Conservation (phyloP, 2,113 vertebrate species). For the Ginglymostoma cirratum region DNA sequence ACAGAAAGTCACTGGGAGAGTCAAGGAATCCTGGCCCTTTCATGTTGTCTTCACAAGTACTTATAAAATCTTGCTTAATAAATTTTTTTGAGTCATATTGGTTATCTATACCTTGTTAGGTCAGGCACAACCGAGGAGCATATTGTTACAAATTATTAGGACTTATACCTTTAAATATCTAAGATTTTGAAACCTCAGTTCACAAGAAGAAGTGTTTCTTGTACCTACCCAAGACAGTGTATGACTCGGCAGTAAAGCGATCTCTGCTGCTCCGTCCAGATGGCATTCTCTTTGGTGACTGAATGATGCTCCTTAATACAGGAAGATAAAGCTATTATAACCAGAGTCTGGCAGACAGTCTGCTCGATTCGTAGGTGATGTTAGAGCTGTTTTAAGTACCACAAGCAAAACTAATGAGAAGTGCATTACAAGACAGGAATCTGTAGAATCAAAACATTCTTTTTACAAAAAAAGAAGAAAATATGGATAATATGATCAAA, state of each 20-base stretch:
- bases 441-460: not conserved
- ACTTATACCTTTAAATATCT: too few relatives aligned
- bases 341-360: not conserved
- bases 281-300: slow-evolving; percentile 82
- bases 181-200: too few relatives aligned
- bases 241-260: slow-evolving; percentile 88
- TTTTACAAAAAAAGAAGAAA: not conserved
- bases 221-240: slow-evolving; percentile 83
- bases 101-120: too few relatives aligned
- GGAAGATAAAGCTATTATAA: not conserved
- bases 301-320: slow-evolving; percentile 62
- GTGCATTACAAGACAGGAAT: not conserved
- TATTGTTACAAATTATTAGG: too few relatives aligned
- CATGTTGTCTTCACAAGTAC: too few relatives aligned
- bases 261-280: slow-evolving; percentile 72
- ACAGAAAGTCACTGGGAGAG: too few relatives aligned
- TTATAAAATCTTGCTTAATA: too few relatives aligned
- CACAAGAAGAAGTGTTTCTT: not conserved
- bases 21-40: too few relatives aligned
- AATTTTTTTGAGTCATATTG: too few relatives aligned
- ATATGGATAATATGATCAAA: not conserved
- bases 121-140: too few relatives aligned
- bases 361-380: not conserved
- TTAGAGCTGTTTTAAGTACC: not conserved
- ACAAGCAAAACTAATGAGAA: not conserved